These are phyloP conservation scores for Drosophila nr. perissopoda DNA, from an alignment of 2,888 invertebrate species.

Conservation along the genomic window DNA sequence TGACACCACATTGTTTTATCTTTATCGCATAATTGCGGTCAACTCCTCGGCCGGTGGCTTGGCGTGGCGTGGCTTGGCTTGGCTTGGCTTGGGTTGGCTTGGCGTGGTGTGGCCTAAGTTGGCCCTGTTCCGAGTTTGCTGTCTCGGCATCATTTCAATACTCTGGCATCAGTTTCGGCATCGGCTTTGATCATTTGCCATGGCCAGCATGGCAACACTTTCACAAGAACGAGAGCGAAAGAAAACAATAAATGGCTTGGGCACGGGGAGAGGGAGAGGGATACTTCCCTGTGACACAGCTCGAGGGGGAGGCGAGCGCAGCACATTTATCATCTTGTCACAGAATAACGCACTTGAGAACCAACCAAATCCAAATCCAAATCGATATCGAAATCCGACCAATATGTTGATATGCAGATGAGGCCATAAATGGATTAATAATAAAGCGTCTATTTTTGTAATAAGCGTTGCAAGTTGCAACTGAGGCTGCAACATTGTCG, in stretches of 20 bases:
- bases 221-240: constrained; percentile 31
- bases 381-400: constrained; percentile 14
- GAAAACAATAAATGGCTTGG: background rate
- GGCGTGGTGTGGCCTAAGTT: background rate
- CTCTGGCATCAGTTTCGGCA: constrained; percentile 50
- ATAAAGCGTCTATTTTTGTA: background rate
- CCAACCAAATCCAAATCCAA: background rate
- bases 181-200: constrained; percentile 72
- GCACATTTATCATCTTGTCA: constrained; percentile 75
- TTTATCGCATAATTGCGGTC: constrained; percentile 80
- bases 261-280: background rate
- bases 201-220: constrained; percentile 51
- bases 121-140: constrained; percentile 1
- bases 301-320: constrained; percentile 18
- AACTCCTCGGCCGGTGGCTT: constrained; percentile 52
- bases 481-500: background rate
- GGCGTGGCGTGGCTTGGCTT: background rate
- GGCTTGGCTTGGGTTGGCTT: background rate
- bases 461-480: background rate
- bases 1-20: constrained; percentile 81
- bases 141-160: constrained; percentile 51
- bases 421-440: background rate
- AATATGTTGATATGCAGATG: constrained; percentile 24
- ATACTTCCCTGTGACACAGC: background rate
- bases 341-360: constrained; percentile 58